Conservation (phyloP, 2,888 invertebrate genomes). For the Drosophila rellima region DNA sequence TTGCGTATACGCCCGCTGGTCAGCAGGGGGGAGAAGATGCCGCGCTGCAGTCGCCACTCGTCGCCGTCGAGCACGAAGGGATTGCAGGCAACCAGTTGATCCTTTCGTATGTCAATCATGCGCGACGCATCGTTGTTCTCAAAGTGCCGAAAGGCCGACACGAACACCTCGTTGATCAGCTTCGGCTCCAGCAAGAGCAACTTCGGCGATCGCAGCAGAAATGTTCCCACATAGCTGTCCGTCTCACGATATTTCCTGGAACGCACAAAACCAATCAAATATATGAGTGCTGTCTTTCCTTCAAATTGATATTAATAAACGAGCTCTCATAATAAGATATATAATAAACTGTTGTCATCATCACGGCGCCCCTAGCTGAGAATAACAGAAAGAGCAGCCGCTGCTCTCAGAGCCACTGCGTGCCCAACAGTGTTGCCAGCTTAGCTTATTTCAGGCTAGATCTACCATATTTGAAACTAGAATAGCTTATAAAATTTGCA, state of each 20-base stretch:
- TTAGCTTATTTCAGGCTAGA: too few species aligned
- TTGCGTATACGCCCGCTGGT: slow-evolving; percentile 86
- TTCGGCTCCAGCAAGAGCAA: slow-evolving; percentile 85
- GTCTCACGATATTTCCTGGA: slow-evolving; percentile 77
- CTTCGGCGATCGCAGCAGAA: slow-evolving; percentile 81
- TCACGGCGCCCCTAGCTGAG: too few species aligned
- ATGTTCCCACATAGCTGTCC: slow-evolving; percentile 85
- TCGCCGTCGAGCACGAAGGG: slow-evolving; percentile 86
- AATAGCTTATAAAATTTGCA: too few species aligned
- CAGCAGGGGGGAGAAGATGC: slow-evolving; percentile 86
- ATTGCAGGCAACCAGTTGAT: slow-evolving; percentile 86
- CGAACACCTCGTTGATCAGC: slow-evolving; percentile 84
- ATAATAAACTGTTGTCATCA: too few species aligned
- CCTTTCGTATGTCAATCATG: slow-evolving; percentile 84
- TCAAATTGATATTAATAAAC: too few species aligned
- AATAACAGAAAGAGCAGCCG: too few species aligned
- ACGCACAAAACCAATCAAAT: too few species aligned
- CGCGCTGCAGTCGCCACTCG: slow-evolving; percentile 86
- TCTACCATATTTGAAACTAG: too few species aligned
- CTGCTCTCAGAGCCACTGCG: too few species aligned
- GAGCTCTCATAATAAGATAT: too few species aligned
- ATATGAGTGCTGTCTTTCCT: too few species aligned
- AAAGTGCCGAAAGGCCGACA: slow-evolving; percentile 86
- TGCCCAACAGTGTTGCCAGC: too few species aligned
- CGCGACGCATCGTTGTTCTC: slow-evolving; percentile 80